Percentiles rank a stretch among this genome's conserved stretches.
Conservation (phyloP, 2,113 vertebrate genomes). For the Myotis brandtii region DNA sequence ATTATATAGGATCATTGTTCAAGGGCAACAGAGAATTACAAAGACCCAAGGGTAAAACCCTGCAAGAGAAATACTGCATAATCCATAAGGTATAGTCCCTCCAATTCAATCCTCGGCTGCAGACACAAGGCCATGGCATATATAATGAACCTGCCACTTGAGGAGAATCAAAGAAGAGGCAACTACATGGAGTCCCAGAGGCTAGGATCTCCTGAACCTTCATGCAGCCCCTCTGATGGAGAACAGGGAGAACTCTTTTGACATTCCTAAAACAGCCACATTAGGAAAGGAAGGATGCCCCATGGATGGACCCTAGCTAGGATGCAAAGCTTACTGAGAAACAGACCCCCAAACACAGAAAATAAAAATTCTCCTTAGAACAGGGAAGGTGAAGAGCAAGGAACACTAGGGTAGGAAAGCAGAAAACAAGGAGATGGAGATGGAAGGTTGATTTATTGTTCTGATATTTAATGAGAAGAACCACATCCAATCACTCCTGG, state of each 20-base stretch:
- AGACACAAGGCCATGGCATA: not conserved
- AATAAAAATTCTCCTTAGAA: conserved; percentile 6
- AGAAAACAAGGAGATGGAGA: not conserved
- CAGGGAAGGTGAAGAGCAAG: not conserved
- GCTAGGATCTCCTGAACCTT: not conserved
- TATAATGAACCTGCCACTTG: not conserved
- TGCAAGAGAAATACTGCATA: not conserved
- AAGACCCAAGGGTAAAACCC: not conserved
- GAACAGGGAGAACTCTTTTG: not conserved
- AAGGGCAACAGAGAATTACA: conserved; percentile 21
- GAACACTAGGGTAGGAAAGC: not conserved
- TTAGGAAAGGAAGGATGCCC: not conserved
- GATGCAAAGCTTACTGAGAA: not conserved
- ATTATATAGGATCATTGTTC: not conserved
- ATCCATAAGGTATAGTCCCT: not conserved
- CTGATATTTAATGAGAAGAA: not conserved
- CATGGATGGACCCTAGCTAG: not conserved
- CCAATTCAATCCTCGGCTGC: not conserved
- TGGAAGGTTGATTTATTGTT: not conserved
- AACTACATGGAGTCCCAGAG: not conserved
- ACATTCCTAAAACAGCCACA: not conserved
- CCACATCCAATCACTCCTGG: not conserved
- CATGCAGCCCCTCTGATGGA: not conserved
- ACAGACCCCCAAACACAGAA: not conserved
- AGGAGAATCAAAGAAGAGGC: not conserved